Conservation (phyloP, 2,797 vertebrate species). For the Eleutherodactylus coqui region DNA sequence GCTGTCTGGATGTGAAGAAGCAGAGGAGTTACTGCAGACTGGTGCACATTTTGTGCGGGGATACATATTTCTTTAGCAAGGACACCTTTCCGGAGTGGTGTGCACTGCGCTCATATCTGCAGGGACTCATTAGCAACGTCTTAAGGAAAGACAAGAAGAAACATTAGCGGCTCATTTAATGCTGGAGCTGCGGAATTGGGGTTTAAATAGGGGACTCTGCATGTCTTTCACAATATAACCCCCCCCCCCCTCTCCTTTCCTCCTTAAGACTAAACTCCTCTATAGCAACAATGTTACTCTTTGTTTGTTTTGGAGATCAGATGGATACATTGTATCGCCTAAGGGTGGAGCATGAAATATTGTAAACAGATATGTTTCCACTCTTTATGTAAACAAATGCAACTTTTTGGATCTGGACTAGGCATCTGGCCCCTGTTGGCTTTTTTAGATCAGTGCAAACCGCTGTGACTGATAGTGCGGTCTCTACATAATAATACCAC, state of each 20-base stretch:
- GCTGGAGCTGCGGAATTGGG: constrained; percentile 1
- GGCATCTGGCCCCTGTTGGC: not conserved
- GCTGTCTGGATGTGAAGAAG: not conserved
- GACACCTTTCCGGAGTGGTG: constrained; percentile 38
- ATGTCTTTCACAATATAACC: not conserved
- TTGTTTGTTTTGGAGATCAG: constrained; percentile 16
- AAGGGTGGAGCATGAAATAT: too few relatives aligned
- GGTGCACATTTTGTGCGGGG: constrained; percentile 21
- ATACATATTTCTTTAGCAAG: constrained; percentile 46
- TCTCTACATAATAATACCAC: not conserved
- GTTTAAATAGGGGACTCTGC: not conserved
- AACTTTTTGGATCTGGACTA: not conserved
- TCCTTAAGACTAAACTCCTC: constrained; percentile 9
- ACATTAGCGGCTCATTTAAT: constrained; percentile 43
- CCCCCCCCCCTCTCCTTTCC: not conserved
- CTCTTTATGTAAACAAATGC: not conserved
- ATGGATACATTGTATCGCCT: constrained; percentile 14
- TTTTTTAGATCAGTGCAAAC: not conserved
- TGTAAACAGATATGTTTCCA: not conserved
- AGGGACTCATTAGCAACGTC: constrained; percentile 55
- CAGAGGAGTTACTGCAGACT: constrained; percentile 8
- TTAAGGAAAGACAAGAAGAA: constrained; percentile 15
- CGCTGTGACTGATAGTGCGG: not conserved
- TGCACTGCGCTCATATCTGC: constrained; percentile 22
- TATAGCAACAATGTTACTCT: constrained; percentile 1